These are phyloP conservation scores for Sturnus vulgaris DNA, from an alignment of 2,113 vertebrate genomes.

Conservation along the genomic window DNA sequence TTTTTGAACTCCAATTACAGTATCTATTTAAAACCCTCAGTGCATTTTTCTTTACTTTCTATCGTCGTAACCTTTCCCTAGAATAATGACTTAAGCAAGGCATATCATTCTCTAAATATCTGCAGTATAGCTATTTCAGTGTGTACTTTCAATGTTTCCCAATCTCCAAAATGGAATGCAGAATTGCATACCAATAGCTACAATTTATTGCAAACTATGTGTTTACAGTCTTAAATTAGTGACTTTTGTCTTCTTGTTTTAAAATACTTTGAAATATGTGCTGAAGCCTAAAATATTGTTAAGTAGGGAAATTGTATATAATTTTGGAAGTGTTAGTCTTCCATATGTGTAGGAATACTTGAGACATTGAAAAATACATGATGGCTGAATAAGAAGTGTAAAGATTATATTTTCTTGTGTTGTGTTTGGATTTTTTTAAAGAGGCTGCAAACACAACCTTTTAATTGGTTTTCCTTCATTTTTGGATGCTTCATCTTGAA, in stretches of 20 bases:
- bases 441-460: background rate
- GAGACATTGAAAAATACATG: background rate
- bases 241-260: background rate
- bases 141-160: background rate
- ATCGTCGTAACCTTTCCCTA: background rate
- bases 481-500: background rate
- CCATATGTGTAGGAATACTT: background rate
- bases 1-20: background rate
- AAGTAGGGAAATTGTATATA: background rate
- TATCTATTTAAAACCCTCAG: background rate
- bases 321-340: background rate
- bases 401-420: background rate
- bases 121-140: background rate
- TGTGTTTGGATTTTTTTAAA: background rate
- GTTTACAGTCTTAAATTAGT: background rate
- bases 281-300: background rate
- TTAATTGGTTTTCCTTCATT: background rate
- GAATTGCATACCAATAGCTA: background rate
- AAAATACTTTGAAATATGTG: background rate
- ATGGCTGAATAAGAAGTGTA: background rate
- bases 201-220: background rate
- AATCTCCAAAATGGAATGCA: background rate
- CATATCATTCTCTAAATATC: background rate
- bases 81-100: background rate
- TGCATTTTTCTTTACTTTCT: background rate